Evolutionary conservation across 2,113 vertebrate genomes (phyloP).

Genomic region (Ursus arctos): DNA sequence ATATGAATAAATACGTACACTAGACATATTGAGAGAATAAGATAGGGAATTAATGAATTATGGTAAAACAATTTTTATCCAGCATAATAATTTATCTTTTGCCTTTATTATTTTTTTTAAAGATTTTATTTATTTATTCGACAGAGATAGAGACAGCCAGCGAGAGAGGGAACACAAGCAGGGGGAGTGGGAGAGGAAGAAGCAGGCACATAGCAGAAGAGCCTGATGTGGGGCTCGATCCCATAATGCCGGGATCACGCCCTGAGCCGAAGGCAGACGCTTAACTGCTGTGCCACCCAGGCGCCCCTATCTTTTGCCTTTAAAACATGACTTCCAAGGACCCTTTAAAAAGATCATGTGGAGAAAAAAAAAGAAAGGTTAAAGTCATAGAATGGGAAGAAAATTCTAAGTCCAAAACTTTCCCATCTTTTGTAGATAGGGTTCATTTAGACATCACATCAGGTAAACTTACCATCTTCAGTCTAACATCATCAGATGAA

Average conservation of each 20-base stretch:
- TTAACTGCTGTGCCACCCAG: too few species aligned
- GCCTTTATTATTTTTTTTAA: too few species aligned
- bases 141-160: too few species aligned
- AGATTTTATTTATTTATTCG: too few species aligned
- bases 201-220: too few species aligned
- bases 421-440: accelerated
- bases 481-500: neutral
- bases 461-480: neutral
- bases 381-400: neutral
- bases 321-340: neutral
- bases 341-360: neutral
- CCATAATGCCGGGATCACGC: too few species aligned
- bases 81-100: neutral
- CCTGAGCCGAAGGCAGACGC: too few species aligned
- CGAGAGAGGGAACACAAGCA: too few species aligned
- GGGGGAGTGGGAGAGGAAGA: too few species aligned
- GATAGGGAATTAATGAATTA: neutral
- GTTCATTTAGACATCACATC: accelerated
- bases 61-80: neutral
- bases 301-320: too few species aligned
- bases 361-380: neutral
- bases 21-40: neutral
- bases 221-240: too few species aligned
- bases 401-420: accelerated
- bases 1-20: neutral